Evolutionary conservation across 1,140 invertebrate genomes (phyloP).

Genomic region (Heliothis subflexa): DNA sequence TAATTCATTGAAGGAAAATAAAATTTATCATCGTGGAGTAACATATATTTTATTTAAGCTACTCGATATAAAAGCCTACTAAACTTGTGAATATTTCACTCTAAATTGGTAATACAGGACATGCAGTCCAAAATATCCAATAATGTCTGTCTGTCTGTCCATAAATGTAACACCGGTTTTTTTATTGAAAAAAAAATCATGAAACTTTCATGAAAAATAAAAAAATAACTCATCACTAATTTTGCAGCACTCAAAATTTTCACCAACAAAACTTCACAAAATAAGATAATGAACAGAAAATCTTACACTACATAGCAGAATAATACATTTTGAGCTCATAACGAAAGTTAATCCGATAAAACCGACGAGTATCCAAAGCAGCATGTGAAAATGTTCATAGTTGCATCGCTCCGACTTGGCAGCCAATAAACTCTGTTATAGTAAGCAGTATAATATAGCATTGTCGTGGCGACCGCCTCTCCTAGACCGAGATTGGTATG

Average conservation of each 20-base stretch:
- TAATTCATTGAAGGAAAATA: conserved; percentile 3
- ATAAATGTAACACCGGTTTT: no score
- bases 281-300: conserved; percentile 28
- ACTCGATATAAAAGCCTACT: no score
- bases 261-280: conserved; percentile 12
- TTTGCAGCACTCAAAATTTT: not conserved
- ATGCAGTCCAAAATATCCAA: no score
- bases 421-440: conserved; percentile 59
- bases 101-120: no score
- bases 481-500: conserved; percentile 62
- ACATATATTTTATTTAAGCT: not conserved
- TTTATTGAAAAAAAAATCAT: no score
- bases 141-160: no score
- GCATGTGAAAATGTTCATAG: conserved; percentile 10
- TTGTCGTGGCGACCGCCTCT: conserved; percentile 52
- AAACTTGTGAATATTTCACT: no score
- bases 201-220: not conserved
- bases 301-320: not conserved
- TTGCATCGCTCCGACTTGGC: conserved; percentile 51
- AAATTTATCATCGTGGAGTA: not conserved
- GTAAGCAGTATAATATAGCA: conserved; percentile 50
- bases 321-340: conserved; percentile 11
- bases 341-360: conserved; percentile 36
- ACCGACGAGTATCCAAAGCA: not conserved
- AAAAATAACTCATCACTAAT: not conserved